phyloP scores from a whole-genome alignment of 2,797 vertebrate genomes.

The Pantherophis vulpinus region DNA sequence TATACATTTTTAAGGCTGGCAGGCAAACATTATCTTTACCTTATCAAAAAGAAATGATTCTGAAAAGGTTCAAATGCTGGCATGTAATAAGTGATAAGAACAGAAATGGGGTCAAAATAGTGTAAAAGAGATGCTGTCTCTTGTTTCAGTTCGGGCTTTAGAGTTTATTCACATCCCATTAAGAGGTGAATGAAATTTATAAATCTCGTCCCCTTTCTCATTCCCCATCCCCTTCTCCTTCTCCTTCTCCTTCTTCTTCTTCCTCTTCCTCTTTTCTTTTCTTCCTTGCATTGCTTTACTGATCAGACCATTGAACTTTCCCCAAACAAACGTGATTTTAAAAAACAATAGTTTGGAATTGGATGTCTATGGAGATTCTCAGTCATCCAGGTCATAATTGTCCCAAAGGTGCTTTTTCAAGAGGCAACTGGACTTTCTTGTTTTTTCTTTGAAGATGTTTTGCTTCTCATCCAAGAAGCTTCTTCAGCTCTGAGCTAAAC shows the following conservation, averaged over 20 bases:
- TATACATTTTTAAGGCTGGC: neutral
- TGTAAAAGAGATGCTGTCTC: neutral
- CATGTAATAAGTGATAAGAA: conserved; percentile 11
- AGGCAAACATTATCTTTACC: conserved; percentile 4
- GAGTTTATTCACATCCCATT: neutral
- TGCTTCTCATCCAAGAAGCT: too few relatives aligned
- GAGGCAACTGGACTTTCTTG: too few relatives aligned
- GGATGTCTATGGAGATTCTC: neutral
- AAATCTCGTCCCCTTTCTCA: neutral
- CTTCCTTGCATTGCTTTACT: conserved; percentile 1
- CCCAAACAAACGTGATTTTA: neutral
- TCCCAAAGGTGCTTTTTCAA: too few relatives aligned
- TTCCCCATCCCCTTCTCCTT: too few relatives aligned
- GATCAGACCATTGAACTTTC: neutral
- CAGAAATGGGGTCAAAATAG: conserved; percentile 12
- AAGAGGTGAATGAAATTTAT: conserved; percentile 24
- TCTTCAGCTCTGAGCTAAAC: too few relatives aligned
- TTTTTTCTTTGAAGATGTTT: too few relatives aligned
- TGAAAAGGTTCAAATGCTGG: neutral
- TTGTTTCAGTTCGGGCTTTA: conserved; percentile 6
- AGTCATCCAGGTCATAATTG: too few relatives aligned
- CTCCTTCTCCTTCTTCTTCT: too few relatives aligned
- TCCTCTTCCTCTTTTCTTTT: neutral
- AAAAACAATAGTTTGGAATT: neutral
- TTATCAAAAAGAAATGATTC: neutral